Conservation (phyloP, 2,888 invertebrate genomes). For the Leucophenga montana region DNA sequence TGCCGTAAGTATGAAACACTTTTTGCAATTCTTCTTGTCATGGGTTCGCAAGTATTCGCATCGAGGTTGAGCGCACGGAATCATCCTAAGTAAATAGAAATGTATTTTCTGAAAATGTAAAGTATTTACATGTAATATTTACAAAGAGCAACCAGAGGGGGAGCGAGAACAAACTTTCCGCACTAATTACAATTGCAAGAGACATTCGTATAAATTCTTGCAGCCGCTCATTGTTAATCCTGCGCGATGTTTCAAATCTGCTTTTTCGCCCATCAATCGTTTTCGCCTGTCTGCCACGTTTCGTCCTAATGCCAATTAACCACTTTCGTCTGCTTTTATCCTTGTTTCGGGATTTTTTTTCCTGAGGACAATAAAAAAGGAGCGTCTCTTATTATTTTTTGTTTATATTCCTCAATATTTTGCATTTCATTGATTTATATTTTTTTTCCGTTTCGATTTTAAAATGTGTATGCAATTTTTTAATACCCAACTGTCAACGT, state of each 20-base stretch:
- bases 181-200: conserved; percentile 57
- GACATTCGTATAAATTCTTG: conserved; percentile 32
- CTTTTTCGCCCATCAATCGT: not conserved
- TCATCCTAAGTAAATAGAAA: conserved; percentile 32
- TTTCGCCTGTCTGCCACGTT: conserved; percentile 32
- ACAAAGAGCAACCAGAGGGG: not conserved
- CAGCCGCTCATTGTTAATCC: not conserved
- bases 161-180: not conserved
- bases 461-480: too few relatives aligned
- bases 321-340: conserved; percentile 24
- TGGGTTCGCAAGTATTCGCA: conserved; percentile 39
- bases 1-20: conserved; percentile 61
- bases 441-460: not conserved
- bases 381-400: not conserved
- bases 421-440: conserved; percentile 21
- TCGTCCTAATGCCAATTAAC: conserved; percentile 64
- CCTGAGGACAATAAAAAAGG: not conserved
- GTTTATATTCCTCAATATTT: conserved; percentile 22
- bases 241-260: not conserved
- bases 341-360: conserved; percentile 14
- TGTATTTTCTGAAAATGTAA: conserved; percentile 1
- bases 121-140: conserved; percentile 15
- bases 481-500: too few relatives aligned
- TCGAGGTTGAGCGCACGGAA: conserved; percentile 24
- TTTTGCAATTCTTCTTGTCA: conserved; percentile 38